These are phyloP conservation scores for Dipus sagitta DNA, from an alignment of 2,797 vertebrate genomes.

Conservation along the genomic window DNA sequence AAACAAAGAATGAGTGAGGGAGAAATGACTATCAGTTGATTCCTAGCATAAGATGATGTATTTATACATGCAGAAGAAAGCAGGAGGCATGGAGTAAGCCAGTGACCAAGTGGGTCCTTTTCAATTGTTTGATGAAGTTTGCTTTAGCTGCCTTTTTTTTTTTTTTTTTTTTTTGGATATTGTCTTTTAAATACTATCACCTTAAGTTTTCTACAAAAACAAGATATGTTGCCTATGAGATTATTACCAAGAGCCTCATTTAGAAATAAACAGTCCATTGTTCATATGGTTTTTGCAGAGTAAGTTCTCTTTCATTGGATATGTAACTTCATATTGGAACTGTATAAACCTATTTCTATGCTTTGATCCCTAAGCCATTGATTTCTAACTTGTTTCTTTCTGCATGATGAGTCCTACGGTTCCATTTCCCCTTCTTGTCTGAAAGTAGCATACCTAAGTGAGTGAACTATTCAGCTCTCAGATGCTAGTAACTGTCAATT, in stretches of 20 bases:
- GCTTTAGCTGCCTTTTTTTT: constrained; percentile 55
- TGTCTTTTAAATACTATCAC: neutral
- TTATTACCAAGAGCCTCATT: constrained; percentile 71
- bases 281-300: constrained; percentile 64
- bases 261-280: constrained; percentile 74
- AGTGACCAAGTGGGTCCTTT: constrained; percentile 61
- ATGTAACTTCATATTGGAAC: constrained; percentile 46
- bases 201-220: constrained; percentile 67
- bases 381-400: constrained; percentile 34
- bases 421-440: neutral
- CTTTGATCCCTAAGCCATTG: neutral
- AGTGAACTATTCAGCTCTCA: constrained; percentile 59
- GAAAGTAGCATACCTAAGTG: constrained; percentile 15
- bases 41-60: neutral
- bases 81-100: constrained; percentile 1
- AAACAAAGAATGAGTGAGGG: neutral
- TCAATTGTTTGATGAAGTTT: constrained; percentile 65
- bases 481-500: constrained; percentile 61
- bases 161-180: constrained; percentile 57
- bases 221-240: constrained; percentile 70
- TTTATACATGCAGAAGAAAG: constrained; percentile 43
- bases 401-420: constrained; percentile 4
- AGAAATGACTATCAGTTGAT: neutral
- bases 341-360: constrained; percentile 21
- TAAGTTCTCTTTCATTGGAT: constrained; percentile 52